These are phyloP conservation scores for Trachelus stipa DNA, from an alignment of 2,888 invertebrate genomes.

Conservation along the genomic window DNA sequence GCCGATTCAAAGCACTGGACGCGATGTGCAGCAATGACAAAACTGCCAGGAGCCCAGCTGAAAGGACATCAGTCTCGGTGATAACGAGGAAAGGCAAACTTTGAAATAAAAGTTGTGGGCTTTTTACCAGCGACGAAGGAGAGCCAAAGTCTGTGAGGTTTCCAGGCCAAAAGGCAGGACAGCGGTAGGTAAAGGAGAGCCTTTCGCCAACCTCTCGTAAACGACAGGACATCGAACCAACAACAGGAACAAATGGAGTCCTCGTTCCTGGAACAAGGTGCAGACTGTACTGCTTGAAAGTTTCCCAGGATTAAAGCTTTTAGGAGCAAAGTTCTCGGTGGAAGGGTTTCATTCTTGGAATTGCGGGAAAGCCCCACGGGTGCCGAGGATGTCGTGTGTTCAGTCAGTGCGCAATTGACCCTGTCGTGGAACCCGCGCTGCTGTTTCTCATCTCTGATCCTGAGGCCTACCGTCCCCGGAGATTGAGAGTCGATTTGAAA, in stretches of 20 bases:
- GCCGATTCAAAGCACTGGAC: conserved; percentile 46
- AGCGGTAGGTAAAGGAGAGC: conserved; percentile 64
- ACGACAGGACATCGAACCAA: conserved; percentile 64
- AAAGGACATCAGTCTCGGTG: conserved; percentile 12
- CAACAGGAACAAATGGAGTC: conserved; percentile 62
- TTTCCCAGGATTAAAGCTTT: too few relatives aligned
- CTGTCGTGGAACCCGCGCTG: too few relatives aligned
- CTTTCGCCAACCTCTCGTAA: conserved; percentile 65
- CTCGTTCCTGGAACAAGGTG: conserved; percentile 60
- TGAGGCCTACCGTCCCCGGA: too few relatives aligned
- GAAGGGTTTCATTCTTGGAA: too few relatives aligned
- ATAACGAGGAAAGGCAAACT: neutral
- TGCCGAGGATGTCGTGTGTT: too few relatives aligned
- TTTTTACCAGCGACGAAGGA: conserved; percentile 65
- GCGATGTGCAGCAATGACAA: conserved; percentile 52
- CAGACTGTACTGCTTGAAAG: neutral
- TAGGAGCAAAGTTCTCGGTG: too few relatives aligned
- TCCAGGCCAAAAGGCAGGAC: conserved; percentile 63
- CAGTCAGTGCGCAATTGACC: too few relatives aligned
- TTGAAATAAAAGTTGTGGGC: too few relatives aligned
- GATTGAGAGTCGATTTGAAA: too few relatives aligned
- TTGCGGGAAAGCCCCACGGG: too few relatives aligned
- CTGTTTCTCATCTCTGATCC: too few relatives aligned
- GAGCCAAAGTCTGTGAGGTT: conserved; percentile 66
- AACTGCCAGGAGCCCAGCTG: conserved; percentile 54